These are phyloP conservation scores for Dicerorhinus sumatrensis DNA, from an alignment of 2,113 vertebrate genomes.

Conservation along the genomic window DNA sequence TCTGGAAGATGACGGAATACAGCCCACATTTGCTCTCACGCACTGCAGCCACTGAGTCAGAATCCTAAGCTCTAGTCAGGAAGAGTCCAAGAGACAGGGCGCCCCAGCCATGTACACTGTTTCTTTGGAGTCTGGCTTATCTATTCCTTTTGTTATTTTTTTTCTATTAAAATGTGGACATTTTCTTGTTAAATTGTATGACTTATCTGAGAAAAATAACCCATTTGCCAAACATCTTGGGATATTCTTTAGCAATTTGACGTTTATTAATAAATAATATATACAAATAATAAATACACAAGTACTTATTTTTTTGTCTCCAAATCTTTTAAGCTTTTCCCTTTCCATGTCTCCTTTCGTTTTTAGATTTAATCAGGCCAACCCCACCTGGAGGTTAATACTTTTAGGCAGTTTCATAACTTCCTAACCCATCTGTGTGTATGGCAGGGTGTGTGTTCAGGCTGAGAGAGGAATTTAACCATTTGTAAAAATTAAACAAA, in stretches of 20 bases:
- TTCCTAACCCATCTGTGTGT: not conserved
- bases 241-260: not conserved
- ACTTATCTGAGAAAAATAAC: not conserved
- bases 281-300: not conserved
- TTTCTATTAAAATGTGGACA: not conserved
- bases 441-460: not conserved
- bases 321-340: not conserved
- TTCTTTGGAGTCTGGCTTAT: not conserved
- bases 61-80: not conserved
- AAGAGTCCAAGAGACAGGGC: not conserved
- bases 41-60: not conserved
- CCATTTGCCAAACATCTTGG: not conserved
- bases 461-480: not conserved
- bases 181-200: not conserved
- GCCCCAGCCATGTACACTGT: not conserved
- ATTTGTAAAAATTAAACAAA: not conserved
- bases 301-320: not conserved
- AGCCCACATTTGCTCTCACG: fast-evolving
- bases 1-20: fast-evolving
- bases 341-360: not conserved
- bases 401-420: not conserved
- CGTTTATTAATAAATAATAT: not conserved
- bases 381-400: not conserved
- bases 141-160: not conserved
- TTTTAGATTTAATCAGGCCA: not conserved